Percentiles rank a stretch among this genome's conserved stretches.
These are phyloP conservation scores for Macrotrachela quadricornifera DNA, from an alignment of 1,140 invertebrate genomes.

Conservation along the genomic window DNA sequence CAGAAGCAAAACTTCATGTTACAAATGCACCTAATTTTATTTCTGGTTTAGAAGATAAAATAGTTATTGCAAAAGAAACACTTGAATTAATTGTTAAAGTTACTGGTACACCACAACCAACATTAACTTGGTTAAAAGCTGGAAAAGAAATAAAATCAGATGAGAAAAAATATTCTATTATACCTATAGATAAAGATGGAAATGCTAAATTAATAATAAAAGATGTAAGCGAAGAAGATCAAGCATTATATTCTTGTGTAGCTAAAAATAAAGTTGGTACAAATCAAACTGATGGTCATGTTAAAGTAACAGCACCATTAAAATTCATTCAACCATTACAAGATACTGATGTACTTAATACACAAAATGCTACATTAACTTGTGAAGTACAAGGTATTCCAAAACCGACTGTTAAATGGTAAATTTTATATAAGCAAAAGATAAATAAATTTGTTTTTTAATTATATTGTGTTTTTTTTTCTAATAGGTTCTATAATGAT, in stretches of 20 bases:
- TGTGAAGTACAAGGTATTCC: slow-evolving; percentile 7
- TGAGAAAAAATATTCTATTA: slow-evolving; percentile 5
- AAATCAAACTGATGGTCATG: not conserved
- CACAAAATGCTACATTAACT: too few species aligned
- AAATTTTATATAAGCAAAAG: not conserved
- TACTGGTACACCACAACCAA: slow-evolving; percentile 3
- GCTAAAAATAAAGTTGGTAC: slow-evolving; percentile 69
- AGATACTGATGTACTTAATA: too few species aligned
- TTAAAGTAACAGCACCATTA: too few species aligned
- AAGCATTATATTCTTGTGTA: slow-evolving; percentile 63
- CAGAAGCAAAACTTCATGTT: not conserved
- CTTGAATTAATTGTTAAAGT: not conserved
- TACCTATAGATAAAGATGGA: not conserved
- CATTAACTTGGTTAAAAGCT: slow-evolving; percentile 9
- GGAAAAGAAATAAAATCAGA: not conserved
- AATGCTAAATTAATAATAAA: slow-evolving; percentile 47
- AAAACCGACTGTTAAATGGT: slow-evolving; percentile 7
- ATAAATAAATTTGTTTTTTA: not conserved
- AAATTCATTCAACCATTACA: too few species aligned
- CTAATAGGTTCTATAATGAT: not conserved
- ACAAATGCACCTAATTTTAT: too few species aligned
- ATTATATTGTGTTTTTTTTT: too few species aligned
- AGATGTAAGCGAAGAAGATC: slow-evolving; percentile 53
- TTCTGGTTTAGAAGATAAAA: not conserved
- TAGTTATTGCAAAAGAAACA: not conserved